phyloP scores from a whole-genome alignment of 2,888 invertebrate genomes.

The Netelia inedita region DNA sequence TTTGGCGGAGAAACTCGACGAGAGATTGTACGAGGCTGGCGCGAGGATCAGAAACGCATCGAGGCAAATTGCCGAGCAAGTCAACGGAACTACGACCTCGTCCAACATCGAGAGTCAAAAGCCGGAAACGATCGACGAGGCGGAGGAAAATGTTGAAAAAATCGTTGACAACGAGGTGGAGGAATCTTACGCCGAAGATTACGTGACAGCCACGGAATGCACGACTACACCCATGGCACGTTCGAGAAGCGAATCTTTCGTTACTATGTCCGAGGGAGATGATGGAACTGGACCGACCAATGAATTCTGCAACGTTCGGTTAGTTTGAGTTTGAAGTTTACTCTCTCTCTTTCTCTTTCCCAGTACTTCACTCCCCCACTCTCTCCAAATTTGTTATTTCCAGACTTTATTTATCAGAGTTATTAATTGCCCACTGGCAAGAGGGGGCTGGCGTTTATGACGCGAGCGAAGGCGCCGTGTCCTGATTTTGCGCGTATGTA shows the following conservation, averaged over 20 bases:
- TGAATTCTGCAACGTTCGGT: slow-evolving; percentile 48
- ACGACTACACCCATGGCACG: slow-evolving; percentile 86
- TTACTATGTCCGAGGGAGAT: slow-evolving; percentile 89
- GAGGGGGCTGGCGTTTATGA: slow-evolving; percentile 18
- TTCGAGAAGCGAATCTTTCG: slow-evolving; percentile 89
- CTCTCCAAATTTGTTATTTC: slow-evolving; percentile 58
- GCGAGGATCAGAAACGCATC: slow-evolving; percentile 78
- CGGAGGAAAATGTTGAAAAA: slow-evolving; percentile 68
- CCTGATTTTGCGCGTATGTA: slow-evolving; percentile 51
- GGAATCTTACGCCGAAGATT: slow-evolving; percentile 87
- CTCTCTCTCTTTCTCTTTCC: slow-evolving; percentile 14
- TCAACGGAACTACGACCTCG: slow-evolving; percentile 26
- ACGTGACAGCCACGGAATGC: slow-evolving; percentile 90
- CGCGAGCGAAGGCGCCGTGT: slow-evolving; percentile 36
- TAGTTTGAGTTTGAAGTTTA: slow-evolving; percentile 27
- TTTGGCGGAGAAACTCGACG: slow-evolving; percentile 89
- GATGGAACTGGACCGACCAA: slow-evolving; percentile 78
- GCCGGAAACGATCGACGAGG: slow-evolving; percentile 23
- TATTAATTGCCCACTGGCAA: slow-evolving; percentile 38
- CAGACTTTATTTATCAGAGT: slow-evolving; percentile 63
- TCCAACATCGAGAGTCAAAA: slow-evolving; percentile 27
- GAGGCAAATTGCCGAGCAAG: slow-evolving; percentile 71
- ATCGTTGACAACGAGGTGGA: slow-evolving; percentile 79
- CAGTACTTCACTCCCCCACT: slow-evolving; percentile 4
- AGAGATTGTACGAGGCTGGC: slow-evolving; percentile 83